Base-by-base conservation (phyloP, 2,113 vertebrate species). In the Panurus biarmicus region DNA sequence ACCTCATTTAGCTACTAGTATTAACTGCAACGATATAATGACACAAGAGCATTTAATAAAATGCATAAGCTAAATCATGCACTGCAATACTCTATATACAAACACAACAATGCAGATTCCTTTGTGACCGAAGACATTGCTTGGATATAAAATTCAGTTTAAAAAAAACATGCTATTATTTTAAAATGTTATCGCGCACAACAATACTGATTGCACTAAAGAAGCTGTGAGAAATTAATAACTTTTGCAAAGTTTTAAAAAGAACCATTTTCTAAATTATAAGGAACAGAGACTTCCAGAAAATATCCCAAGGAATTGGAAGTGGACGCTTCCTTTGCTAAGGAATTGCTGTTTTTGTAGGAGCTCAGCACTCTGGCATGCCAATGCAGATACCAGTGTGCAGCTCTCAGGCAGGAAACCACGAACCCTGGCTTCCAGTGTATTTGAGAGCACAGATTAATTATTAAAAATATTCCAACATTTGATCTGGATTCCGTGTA, bases 11-110 rank as follows among this genome's bases (percentile, higher is more conserved):
- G 96, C 98, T 96, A 97, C 97, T 96, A 98, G 94, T 94, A 98
- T 97, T 98, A 98, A 98, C 98, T 96, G 99, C 98, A 98, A 99
- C 97, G 98, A 97, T 97, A 96, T 97, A 97, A 98, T 95, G 97
- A 96, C 97, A 98, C 97, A 97, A 98, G 94, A 98, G 98, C 98
- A 99, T 99, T 99, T 98, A 97, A 98, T 98, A 98, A 98, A 98
- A 99, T 98, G 98, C 98, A 98, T 98, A 98, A 98, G 98, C 98
- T 98, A 98, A 96, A 96, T 94, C 99, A 99, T 99, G 99, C 99
- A 99, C 97, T 97, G 98, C 98, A 97, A 98, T 98, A 98, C 98
- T 98, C 97, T 98, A 98, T 98, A 98, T 98, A 98, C 98, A 99
- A 98, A 98, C 96, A 99, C 97, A 97, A 98, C 98, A 98, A 98